Conservation (phyloP, 2,888 invertebrate genomes). For the Urechis unicinctus region DNA sequence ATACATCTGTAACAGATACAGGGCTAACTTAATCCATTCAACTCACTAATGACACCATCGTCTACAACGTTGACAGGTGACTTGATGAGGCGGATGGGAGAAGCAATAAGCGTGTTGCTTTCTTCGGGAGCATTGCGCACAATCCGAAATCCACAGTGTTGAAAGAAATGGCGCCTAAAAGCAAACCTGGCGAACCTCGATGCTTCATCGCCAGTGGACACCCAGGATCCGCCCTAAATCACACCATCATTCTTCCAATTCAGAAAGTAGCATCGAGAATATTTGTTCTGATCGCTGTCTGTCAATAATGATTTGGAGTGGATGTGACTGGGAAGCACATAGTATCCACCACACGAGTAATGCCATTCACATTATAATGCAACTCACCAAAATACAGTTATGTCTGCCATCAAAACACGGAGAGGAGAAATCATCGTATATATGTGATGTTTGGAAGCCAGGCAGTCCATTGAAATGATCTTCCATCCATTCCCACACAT, state of each 20-base stretch:
- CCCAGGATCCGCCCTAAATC: slow-evolving; percentile 44
- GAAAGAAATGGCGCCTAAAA: slow-evolving; percentile 47
- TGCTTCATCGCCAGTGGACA: slow-evolving; percentile 43
- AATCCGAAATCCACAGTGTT: slow-evolving; percentile 45
- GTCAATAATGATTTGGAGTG: no score
- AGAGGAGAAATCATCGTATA: slow-evolving; percentile 46
- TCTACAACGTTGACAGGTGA: not conserved
- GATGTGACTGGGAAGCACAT: not conserved
- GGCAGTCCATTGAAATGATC: slow-evolving; percentile 47
- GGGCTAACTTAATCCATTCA: no score
- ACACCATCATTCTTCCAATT: not conserved
- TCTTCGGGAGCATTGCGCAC: slow-evolving; percentile 8
- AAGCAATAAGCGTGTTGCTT: not conserved
- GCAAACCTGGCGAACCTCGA: slow-evolving; percentile 44
- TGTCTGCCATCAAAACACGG: slow-evolving; percentile 47
- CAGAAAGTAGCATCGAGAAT: no score
- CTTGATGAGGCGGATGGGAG: not conserved
- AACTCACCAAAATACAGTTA: slow-evolving; percentile 40
- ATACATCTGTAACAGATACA: no score
- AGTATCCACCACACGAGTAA: not conserved
- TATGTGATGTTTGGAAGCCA: slow-evolving; percentile 32
- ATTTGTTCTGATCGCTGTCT: no score
- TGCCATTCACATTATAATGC: not conserved
- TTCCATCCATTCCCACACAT: slow-evolving; percentile 48
- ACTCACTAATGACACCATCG: not conserved